Base-by-base conservation (phyloP, 2,113 vertebrate genomes). In the Aythya baeri region DNA sequence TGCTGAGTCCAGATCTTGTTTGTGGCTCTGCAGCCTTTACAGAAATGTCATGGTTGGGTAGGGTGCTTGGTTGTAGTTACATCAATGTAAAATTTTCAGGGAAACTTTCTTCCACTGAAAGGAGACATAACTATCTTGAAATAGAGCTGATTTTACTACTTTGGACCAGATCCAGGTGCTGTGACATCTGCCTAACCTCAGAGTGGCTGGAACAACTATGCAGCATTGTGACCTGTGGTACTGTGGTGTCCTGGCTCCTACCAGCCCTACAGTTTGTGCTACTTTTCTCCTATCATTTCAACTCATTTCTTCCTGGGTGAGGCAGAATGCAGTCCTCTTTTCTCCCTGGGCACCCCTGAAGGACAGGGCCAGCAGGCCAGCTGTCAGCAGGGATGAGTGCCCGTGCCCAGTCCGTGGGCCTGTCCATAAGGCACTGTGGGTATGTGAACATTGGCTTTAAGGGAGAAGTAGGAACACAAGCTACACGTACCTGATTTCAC, bases 21-120 rank as follows among this genome's bases (percentile, higher is more conserved):
- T 89, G 61, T 67, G 27, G 38, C 85, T 81, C 87, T 83, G 84
- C 73, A 96, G 5, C 91, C 89, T 86, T 86, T 84, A 43, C 77
- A 86, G 89, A 86, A 91, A 81, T 86, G 81, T 68, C 76, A 72
- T 61, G 71, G 89, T 55, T 83, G 82, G 68, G 31, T 34, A 25
- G 38, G 85, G 52, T 23, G 50, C 67, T 84, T 43, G 34, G 22
- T 52, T 80, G 36, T 31, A 16, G 52, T 71, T 80, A 36, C 67
- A 15, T 22, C 31, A 41, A 36, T 57, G 83, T 23, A 55, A 50
- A 31, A 38, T 67, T 77, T 46, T 81, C 46, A 70, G 49, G 76
- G n/a, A 70, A 34, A 13, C 8, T 43, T 50, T 38, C 41, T 73
- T 75, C 38, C 31, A 22, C 78, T 52, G 63, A 70, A 83, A 77